These are phyloP conservation scores for Helarctos malayanus DNA, from an alignment of 2,797 vertebrate genomes.

Conservation along the genomic window DNA sequence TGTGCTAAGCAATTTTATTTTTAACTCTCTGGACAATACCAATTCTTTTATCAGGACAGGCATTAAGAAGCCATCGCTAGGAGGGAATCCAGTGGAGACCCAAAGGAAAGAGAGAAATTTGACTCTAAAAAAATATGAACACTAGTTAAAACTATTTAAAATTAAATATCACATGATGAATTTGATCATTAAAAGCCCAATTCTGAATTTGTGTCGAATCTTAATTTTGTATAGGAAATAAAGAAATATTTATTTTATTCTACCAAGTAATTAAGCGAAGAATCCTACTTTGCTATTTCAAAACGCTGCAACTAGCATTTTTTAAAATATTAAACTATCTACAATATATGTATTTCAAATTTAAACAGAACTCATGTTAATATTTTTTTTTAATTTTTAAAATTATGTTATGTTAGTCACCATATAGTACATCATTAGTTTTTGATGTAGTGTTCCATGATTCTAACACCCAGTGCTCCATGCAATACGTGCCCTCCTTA, in stretches of 20 bases:
- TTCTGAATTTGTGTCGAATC: constrained; percentile 23
- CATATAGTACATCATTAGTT: no score
- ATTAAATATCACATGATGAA: neutral
- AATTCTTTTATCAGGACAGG: neutral
- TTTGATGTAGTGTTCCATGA: no score
- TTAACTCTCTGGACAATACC: neutral
- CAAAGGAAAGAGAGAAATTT: neutral
- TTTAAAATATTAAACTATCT: neutral
- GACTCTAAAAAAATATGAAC: neutral
- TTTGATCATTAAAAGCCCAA: neutral
- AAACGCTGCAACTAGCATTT: neutral
- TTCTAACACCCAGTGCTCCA: no score
- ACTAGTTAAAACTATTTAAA: neutral
- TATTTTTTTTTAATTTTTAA: neutral
- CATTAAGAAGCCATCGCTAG: neutral
- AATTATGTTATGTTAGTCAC: no score
- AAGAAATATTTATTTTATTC: neutral
- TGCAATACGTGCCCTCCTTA: no score
- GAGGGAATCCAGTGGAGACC: neutral
- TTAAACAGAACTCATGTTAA: neutral
- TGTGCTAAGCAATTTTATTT: neutral
- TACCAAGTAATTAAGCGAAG: neutral
- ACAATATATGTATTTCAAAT: neutral
- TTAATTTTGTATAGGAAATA: neutral
- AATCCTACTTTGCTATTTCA: neutral